These are phyloP conservation scores for Luffia ferchaultella DNA, from an alignment of 2,888 invertebrate genomes.

Conservation along the genomic window DNA sequence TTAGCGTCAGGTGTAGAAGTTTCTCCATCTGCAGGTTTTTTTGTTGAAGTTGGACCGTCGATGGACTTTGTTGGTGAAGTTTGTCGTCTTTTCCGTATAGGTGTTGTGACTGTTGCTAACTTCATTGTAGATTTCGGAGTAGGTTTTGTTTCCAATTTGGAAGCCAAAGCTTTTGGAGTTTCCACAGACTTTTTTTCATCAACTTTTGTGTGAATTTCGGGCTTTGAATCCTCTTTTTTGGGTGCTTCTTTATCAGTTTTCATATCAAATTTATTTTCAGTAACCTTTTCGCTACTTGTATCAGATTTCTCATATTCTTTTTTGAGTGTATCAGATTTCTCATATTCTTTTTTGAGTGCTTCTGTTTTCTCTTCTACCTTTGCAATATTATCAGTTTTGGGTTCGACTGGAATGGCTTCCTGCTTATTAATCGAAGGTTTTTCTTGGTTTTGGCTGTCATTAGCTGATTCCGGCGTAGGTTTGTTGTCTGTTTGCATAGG, in stretches of 20 bases:
- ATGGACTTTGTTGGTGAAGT: conserved; percentile 42
- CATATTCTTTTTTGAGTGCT: conserved; percentile 4
- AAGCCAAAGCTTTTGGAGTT: conserved; percentile 18
- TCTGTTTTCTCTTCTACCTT: conserved; percentile 7
- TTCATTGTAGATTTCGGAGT: conserved; percentile 60
- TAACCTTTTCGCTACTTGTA: conserved; percentile 22
- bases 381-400: neutral
- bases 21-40: conserved; percentile 41
- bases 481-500: conserved; percentile 48
- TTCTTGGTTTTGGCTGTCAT: conserved; percentile 37
- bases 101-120: conserved; percentile 63
- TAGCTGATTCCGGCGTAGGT: conserved; percentile 46
- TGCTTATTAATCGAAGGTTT: conserved; percentile 21
- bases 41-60: conserved; percentile 39
- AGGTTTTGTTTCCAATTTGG: conserved; percentile 35
- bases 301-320: conserved; percentile 1
- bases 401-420: neutral
- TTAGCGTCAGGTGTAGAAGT: conserved; percentile 40
- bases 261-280: conserved; percentile 23
- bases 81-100: conserved; percentile 62
- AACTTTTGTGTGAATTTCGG: neutral
- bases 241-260: conserved; percentile 5
- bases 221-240: neutral
- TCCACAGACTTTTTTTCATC: conserved; percentile 21
- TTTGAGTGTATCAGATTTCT: conserved; percentile 1